Base-by-base conservation (phyloP, 2,888 invertebrate genomes). In the Choristoneura rosaceana region DNA sequence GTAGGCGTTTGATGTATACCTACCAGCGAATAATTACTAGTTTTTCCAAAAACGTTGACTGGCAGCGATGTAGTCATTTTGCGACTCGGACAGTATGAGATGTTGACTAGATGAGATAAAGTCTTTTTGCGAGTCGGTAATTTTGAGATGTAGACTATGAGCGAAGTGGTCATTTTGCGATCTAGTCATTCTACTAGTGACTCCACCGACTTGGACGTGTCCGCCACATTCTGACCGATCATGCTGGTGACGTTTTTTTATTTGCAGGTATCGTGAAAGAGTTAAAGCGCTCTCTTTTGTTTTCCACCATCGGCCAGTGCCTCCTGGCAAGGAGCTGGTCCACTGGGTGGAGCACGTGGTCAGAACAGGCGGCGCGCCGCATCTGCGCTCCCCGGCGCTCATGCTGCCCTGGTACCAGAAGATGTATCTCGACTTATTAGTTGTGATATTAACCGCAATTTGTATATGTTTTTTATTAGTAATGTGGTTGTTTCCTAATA, bases 341-440 rank as follows among this genome's bases (percentile, higher is more conserved):
- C 96, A 95, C 89, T 96, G 96, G 96, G 93, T 95, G 55, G 95
- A 96, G 83, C 95, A 96, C 83, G 95, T 95, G 10, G 94, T 93
- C 4, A 86, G 90, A 68, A 94, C 95, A 1, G 86, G 90, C 43
- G 95, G 95, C 0, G 94, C 94, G 1, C 91, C 89, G 9, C 89
- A 95, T 78, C 81, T 92, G 7, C 79, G 81, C n/a, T 81, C 82
- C 2, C 79, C 78, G 8, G 81, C 78, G 4, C 15, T 80, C 3
- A 25, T 75, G 60, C 50, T 82, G 17, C 77, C 82, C 3, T 73
- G 76, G 55, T 84, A 84, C 76, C 79, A 82, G 67, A 80, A 77
- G 68, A 90, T 94, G 2, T 82, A 78, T 63, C 52, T 84, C 33
- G 82, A 83, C 73, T 74, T 81, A 50, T 50, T 50, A 15, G 50